Percentiles rank a stretch among this genome's conserved stretches.
Conservation (phyloP, 53 echinoderm and acorn worm genomes). For the Temnopleurus reevesii region DNA sequence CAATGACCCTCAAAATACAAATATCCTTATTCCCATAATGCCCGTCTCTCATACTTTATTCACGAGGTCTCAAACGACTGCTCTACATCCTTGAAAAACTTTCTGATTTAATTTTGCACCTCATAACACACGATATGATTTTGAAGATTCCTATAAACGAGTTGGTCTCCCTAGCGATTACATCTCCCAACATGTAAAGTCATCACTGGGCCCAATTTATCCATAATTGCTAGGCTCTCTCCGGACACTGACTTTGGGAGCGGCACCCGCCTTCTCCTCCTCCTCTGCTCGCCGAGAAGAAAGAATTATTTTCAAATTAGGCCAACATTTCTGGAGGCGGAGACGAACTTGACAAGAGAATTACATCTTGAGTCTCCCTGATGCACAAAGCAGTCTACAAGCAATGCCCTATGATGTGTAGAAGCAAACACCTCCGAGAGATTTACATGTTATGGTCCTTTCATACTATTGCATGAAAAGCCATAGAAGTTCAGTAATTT, state of each 20-base stretch:
- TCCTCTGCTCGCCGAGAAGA: neutral
- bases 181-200: neutral
- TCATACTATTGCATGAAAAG: too few relatives aligned
- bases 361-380: neutral
- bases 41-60: too few relatives aligned
- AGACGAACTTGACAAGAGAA: conserved; percentile 2
- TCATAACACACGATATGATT: conserved; percentile 24
- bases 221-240: neutral
- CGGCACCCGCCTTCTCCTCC: neutral
- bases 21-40: too few relatives aligned
- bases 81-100: neutral
- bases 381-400: neutral
- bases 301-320: conserved; percentile 49
- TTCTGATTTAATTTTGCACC: conserved; percentile 16
- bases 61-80: too few relatives aligned
- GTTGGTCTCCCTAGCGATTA: neutral
- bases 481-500: too few relatives aligned
- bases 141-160: conserved; percentile 6
- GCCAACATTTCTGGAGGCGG: conserved; percentile 14
- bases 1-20: too few relatives aligned
- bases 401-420: neutral
- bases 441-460: neutral
- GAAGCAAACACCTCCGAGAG: neutral
- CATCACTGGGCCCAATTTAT: neutral
- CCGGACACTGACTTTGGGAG: neutral